Conservation (phyloP, 1,140 invertebrate genomes). For the Ctenoplectra terminalis region DNA sequence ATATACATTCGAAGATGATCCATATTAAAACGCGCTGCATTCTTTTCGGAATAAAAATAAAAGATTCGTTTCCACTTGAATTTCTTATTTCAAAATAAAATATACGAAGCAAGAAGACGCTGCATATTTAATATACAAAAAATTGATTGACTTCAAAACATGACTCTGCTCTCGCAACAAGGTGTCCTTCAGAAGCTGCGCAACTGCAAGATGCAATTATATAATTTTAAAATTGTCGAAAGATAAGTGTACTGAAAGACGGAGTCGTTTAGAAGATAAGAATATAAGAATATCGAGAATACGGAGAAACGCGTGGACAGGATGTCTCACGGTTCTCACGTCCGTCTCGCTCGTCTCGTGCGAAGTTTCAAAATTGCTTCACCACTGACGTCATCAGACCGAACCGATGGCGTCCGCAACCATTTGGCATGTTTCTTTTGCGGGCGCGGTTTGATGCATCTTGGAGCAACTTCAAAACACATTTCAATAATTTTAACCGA, state of each 20-base stretch:
- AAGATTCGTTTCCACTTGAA: not conserved
- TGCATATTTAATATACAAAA: not conserved
- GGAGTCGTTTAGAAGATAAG: not conserved
- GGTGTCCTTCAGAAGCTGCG: fast-evolving
- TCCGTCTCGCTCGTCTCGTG: constrained; percentile 36
- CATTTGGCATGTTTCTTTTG: not conserved
- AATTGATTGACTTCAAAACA: too few relatives aligned
- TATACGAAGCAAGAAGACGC: too few relatives aligned
- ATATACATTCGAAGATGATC: too few relatives aligned
- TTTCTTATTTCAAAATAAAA: not conserved
- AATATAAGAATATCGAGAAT: constrained; percentile 10
- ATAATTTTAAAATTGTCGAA: not conserved
- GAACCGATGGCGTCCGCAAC: constrained; percentile 3
- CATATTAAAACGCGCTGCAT: too few relatives aligned
- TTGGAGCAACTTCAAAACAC: too few relatives aligned
- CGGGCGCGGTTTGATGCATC: not conserved
- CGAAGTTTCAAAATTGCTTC: constrained; percentile 45
- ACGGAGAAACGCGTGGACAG: not conserved
- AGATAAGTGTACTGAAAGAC: not conserved
- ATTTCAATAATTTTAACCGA: too few relatives aligned
- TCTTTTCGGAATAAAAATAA: too few relatives aligned
- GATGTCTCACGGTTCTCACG: constrained; percentile 50
- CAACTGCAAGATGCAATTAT: not conserved
- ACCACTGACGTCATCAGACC: constrained; percentile 50
- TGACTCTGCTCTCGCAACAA: not conserved